phyloP scores from a whole-genome alignment of 2,113 vertebrate genomes.

The Henicopernis longicauda region DNA sequence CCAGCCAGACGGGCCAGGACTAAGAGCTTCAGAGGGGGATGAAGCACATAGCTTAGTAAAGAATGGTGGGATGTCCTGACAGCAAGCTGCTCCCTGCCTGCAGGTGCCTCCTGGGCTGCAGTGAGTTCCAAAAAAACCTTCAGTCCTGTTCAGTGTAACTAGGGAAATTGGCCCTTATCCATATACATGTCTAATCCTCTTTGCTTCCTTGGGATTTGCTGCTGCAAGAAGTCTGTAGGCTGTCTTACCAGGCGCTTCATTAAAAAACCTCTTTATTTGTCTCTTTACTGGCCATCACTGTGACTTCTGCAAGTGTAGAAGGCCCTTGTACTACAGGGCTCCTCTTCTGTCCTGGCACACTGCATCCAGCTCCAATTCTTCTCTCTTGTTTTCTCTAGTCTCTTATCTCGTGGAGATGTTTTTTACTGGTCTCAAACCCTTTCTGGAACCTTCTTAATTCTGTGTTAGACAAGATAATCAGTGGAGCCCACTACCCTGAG shows the following conservation, averaged over 20 bases:
- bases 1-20: fast-evolving
- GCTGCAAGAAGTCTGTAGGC: neutral
- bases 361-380: neutral
- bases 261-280: neutral
- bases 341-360: neutral
- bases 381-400: neutral
- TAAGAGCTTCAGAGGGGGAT: neutral
- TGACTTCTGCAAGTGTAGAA: neutral
- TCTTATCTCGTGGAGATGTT: neutral
- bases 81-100: neutral
- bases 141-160: neutral
- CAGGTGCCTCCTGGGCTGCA: neutral
- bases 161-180: neutral
- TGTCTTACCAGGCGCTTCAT: neutral
- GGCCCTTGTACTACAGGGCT: neutral
- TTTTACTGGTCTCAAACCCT: neutral
- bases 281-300: neutral
- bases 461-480: neutral
- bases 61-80: neutral
- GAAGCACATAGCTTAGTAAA: fast-evolving
- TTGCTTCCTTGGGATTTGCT: neutral
- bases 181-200: neutral
- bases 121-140: neutral
- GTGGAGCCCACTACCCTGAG: neutral
- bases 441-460: neutral